Evolutionary conservation across 2,113 vertebrate genomes (phyloP).

Genomic region (Saccopteryx bilineata): DNA sequence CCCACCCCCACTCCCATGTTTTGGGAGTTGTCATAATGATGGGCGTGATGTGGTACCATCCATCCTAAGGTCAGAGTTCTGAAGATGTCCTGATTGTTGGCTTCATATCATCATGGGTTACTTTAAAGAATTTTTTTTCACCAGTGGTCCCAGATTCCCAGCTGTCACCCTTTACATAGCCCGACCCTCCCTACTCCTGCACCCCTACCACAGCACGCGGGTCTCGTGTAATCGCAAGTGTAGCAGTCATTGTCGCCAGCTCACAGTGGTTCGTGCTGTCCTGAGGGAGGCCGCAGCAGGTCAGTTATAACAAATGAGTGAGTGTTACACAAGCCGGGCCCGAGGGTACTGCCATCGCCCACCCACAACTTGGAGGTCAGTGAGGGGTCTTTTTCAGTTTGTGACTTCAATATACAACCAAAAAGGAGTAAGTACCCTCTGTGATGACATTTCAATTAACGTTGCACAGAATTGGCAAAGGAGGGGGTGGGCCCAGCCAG

Average conservation of each 20-base stretch:
- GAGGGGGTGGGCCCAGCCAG: neutral
- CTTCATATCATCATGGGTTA: neutral
- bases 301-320: neutral
- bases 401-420: neutral
- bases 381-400: neutral
- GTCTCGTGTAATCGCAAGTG: conserved; percentile 54
- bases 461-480: neutral
- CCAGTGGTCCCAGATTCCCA: neutral
- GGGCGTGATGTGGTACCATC: neutral
- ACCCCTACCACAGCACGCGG: rapidly evolving
- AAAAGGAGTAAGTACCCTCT: neutral
- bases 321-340: neutral
- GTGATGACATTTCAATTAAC: neutral
- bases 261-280: neutral
- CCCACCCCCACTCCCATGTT: rapidly evolving
- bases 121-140: neutral
- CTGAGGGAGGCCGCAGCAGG: conserved; percentile 51
- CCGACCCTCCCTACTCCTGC: neutral
- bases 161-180: neutral
- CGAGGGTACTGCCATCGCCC: neutral
- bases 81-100: neutral
- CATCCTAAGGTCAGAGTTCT: neutral
- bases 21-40: neutral
- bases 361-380: neutral
- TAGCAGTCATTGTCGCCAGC: conserved; percentile 56